These are phyloP conservation scores for Mythimna loreyi DNA, from an alignment of 2,888 invertebrate species.

Conservation along the genomic window DNA sequence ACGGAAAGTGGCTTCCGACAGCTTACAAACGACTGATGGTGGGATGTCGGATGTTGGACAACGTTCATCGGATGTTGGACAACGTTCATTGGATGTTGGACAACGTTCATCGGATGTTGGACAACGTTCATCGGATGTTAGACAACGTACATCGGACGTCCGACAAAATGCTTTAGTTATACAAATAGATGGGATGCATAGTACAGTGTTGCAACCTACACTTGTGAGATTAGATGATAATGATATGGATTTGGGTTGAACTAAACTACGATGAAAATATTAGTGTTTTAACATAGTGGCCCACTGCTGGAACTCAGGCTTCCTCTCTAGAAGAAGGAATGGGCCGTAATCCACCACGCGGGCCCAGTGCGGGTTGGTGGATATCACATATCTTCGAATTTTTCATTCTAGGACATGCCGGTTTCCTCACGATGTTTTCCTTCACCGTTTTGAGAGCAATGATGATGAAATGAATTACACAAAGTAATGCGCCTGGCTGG, in stretches of 20 bases:
- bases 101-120: conserved; percentile 6
- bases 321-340: too few species aligned
- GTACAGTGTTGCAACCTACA: conserved; percentile 8
- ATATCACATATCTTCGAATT: too few species aligned
- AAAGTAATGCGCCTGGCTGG: too few species aligned
- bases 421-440: too few species aligned
- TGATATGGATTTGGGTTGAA: background rate
- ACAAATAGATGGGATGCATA: conserved; percentile 31
- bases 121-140: conserved; percentile 10
- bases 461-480: too few species aligned
- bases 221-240: conserved; percentile 1
- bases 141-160: conserved; percentile 8
- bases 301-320: too few species aligned
- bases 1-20: background rate
- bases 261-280: background rate
- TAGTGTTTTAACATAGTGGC: too few species aligned
- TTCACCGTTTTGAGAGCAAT: too few species aligned
- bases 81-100: too few species aligned
- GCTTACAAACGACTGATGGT: background rate
- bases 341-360: too few species aligned
- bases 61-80: conserved; percentile 9
- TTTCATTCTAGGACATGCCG: too few species aligned
- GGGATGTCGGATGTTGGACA: background rate
- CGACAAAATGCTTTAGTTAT: conserved; percentile 14
- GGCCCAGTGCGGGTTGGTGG: too few species aligned